Base-by-base conservation (phyloP, 2,888 invertebrate genomes). In the Callosobruchus maculatus region DNA sequence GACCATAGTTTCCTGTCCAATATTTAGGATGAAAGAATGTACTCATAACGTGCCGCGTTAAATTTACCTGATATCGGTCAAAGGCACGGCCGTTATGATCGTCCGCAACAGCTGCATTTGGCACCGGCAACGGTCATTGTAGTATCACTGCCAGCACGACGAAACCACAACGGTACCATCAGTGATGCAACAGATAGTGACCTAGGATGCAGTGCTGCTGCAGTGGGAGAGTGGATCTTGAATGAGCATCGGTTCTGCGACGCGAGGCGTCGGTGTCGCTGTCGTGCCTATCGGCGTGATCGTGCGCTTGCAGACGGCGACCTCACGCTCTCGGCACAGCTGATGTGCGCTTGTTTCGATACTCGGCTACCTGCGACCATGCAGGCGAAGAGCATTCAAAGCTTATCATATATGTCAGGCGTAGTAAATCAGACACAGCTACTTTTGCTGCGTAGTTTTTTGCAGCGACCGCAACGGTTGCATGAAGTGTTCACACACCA, bases 171-270 rank as follows among this genome's bases (percentile, higher is more conserved):
- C 20, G 21, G 71, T 70, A 73, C 72, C 71, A 70, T 71, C 69
- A 73, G 68, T 82, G 80, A 80, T 79, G 81, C 74, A 81, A 81
- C 80, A 81, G 74, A 49, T 7, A 49, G 49, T 82, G 84, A 85
- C 85, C 85, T 84, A 85, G 82, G 84, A 84, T 83, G 82, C 49
- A 80, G 79, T 78, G 77, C 79, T 78, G n/a, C 49, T 49, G 49
- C 49, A 18, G 49, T 18, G 1, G 13, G 49, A 80, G 79, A 82
- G 81, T 83, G 82, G 82, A 84, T 84, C 84, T 84, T 84, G 84
- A 84, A 84, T 84, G 84, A 84, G 82, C 77, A 80, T 74, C 72
- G 75, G 79, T 78, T 70, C 81, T 77, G 78, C 78, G 81, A 81
- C 81, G 67, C 73, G 49, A 49, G 78, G 78, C 78, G 30, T 3